Evolutionary conservation across 2,888 invertebrate genomes (phyloP), one percentile per base, ranked within the genome.

Genomic region (Agrenia bidenticulata): DNA sequence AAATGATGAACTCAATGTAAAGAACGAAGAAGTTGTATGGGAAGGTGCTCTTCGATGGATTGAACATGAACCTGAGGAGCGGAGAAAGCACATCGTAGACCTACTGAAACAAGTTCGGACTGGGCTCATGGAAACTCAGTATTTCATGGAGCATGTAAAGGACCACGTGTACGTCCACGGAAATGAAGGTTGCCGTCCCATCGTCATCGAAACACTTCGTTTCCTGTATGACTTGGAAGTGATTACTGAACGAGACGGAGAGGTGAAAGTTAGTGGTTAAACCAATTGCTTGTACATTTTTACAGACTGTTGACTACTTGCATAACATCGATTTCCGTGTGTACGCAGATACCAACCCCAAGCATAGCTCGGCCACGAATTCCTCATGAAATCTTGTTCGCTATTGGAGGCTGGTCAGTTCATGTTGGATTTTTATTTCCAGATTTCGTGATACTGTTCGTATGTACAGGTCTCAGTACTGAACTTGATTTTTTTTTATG

Each of bases 161-260:
- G 89, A 90, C 72, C 92, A 95, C 79, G 88, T 88, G 0, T 94
- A 90, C 79, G 92, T 96, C 0, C 85, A 86, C 13, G 88, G 88
- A 58, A 89, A 90, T 78, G 90, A 92, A 72, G 87, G 87, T 11
- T 92, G 94, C 74, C 86, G 90, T 17, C 93, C 94, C 0, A 86
- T 94, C 71, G 89, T 95, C 70, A 92, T 94, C 39, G 93, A 94
- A 80, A 93, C 94, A 0, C 82, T 95, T 42, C 91, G 90, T 79
- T 94, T 94, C 80, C 84, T 95, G 54, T 94, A 94, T 81, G 94
- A 94, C 79, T 83, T 95, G 78, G 94, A 94, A 81, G 90, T 92
- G 86, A 91, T 92, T 69, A 85, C 85, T 78, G 88, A 83, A 57
- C 81, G 89, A 78, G 89, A 90, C 70, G 88, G 89, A 7, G 90